Evolutionary conservation across 2,888 invertebrate species (phyloP), one percentile per base, ranked within the genome.

Genomic region (Drosophila anomalata): DNA sequence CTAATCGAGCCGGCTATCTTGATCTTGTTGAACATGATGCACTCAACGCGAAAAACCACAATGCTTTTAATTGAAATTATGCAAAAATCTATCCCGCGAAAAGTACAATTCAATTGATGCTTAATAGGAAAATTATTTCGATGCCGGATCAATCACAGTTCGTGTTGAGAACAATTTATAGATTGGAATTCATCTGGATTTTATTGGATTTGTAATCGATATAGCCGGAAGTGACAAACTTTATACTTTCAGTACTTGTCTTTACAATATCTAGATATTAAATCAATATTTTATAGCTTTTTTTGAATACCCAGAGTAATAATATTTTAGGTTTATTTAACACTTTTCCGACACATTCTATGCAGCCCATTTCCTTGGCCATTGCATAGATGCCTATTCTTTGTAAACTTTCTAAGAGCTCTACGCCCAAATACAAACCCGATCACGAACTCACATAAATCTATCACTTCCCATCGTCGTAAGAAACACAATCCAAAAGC

Each of bases 1-100:
- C 65, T 79, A 72, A 73, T 79, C 71, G 24, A 61, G 42, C 24
- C 46, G 39, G 57, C 71, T 82, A 82, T 82, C 82, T 70, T 82
- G 82, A 82, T 82, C 87, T 87, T 81, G 87, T 82, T 78, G 77
- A 59, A 68, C 87, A 87, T 75, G 82, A 84, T 74, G 72, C 67
- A 62, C 62, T 62, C 61, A 60, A 24, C 53, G 74, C 71, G 57
- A 80, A 75, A 87, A 83, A 86, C 88, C 86, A 75, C 86, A 88
- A 61, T 54, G 56, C 76, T 71, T 87, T 78, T 76, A 85, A 87
- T 87, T 52, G 58, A 69, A 73, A 70, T 65, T 71, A 75, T 79
- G 75, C 75, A 75, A 66, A 72, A 54, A 58, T 41, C 39, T 52
- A 77, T 17, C 24, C 54, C 31, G 60, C 60, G 47, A 61, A 61